Conservation (phyloP, 2,888 invertebrate species). For the Gibbula magus region DNA sequence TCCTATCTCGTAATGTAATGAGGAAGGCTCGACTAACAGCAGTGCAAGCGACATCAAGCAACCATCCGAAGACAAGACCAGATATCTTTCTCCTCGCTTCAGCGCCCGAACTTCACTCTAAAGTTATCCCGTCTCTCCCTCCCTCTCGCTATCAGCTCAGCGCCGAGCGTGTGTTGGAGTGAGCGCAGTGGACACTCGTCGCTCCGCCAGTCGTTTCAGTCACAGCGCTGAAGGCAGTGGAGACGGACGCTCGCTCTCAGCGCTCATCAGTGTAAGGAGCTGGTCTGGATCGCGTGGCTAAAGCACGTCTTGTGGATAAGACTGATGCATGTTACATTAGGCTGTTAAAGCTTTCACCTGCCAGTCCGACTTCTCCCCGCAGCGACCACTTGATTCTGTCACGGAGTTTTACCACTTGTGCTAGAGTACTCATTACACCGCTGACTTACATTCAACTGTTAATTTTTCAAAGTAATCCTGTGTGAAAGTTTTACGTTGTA, state of each 20-base stretch:
- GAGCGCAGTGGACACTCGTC: too few relatives aligned
- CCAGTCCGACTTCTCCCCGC: background rate
- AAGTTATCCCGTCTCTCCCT: background rate
- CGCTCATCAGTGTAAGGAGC: background rate
- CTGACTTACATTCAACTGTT: background rate
- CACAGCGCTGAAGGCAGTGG: background rate
- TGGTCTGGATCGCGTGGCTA: background rate
- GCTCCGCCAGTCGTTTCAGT: too few relatives aligned
- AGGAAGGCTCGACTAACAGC: background rate
- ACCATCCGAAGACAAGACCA: background rate
- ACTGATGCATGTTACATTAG: background rate
- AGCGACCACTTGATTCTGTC: background rate
- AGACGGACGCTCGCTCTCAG: background rate
- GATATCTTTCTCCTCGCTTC: background rate
- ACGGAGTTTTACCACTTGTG: background rate
- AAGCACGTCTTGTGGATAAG: background rate
- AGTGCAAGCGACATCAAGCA: background rate
- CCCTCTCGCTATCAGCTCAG: background rate
- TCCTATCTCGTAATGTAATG: background rate
- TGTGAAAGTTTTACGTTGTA: background rate
- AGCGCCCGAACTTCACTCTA: background rate
- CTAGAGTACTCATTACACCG: background rate
- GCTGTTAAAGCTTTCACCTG: background rate
- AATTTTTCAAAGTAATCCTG: background rate
- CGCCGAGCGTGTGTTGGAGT: background rate